Base-by-base conservation (phyloP, 2,888 invertebrate species). In the Liopterus haemorrhoidalis region DNA sequence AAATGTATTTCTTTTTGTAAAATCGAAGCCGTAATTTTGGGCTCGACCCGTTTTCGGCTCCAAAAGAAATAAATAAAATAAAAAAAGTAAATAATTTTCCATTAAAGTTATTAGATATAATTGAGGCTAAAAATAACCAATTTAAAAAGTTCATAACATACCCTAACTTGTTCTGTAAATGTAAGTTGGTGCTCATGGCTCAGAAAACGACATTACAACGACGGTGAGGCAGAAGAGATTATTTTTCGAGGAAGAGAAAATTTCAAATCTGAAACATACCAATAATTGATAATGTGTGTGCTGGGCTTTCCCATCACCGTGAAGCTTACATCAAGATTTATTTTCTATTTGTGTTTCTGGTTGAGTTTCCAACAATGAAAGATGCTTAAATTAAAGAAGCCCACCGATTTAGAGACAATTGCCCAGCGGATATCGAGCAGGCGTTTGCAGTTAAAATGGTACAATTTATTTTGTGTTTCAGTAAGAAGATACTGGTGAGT, bases 131-230 rank as follows among this genome's bases (percentile, higher is more conserved):
- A n/a, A n/a, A n/a, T n/a, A n/a, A n/a, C n/a, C n/a, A n/a, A n/a
- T n/a, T n/a, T n/a, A n/a, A n/a, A n/a, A n/a, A n/a, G n/a, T n/a
- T n/a, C n/a, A n/a, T n/a, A n/a, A n/a, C n/a, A n/a, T n/a, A n/a
- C n/a, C n/a, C n/a, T n/a, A n/a, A n/a, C n/a, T n/a, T n/a, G n/a
- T n/a, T n/a, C n/a, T n/a, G n/a, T n/a, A n/a, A n/a, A 36, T 36
- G 36, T 20, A 36, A 3, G n/a, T 19, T 9, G 21, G 18, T 15
- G 36, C 11, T 14, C 21, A 21, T 11, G 36, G 8, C 18, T 11
- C 21, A 44, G 39, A 44, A 42, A 44, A 44, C 40, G 27, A 16
- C 44, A 44, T n/a, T 27, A 41, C 20, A 24, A 44, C 41, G 41
- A 41, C 25, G 44, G 37, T 14, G 12, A 3, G 11, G 42, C 42